Percentiles rank a stretch among this genome's conserved stretches.
Conservation (phyloP, 2,113 vertebrate species). For the Rhinopomastus cyanomelas region DNA sequence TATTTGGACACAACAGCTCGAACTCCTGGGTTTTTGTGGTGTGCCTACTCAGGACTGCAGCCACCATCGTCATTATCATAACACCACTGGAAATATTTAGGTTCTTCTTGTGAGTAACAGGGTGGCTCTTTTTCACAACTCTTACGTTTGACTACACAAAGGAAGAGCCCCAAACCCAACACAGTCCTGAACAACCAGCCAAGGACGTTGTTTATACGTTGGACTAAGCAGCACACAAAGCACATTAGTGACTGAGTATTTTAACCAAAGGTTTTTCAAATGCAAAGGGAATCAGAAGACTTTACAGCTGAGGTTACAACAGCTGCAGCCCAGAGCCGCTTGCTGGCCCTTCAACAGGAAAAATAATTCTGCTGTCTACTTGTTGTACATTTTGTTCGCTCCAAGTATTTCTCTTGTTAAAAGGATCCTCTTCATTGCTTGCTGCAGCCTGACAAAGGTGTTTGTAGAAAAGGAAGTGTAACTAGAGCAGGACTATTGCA, state of each 20-base stretch:
- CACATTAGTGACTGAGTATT: neutral
- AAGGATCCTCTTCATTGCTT: conserved; percentile 5
- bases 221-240: neutral
- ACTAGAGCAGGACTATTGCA: neutral
- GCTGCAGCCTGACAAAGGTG: neutral
- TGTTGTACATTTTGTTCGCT: neutral
- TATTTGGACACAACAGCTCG: neutral
- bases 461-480: neutral
- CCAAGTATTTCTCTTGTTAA: neutral
- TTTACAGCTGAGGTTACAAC: neutral
- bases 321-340: conserved; percentile 22
- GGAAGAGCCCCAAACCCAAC: neutral
- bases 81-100: neutral
- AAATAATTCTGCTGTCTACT: neutral
- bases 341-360: neutral
- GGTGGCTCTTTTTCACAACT: neutral
- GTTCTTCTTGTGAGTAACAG: neutral
- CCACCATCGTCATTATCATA: neutral
- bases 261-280: neutral
- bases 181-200: neutral
- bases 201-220: neutral
- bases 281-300: neutral
- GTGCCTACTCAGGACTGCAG: neutral
- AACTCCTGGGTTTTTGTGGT: neutral
- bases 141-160: neutral